phyloP scores from a whole-genome alignment of 2,888 invertebrate species.

The Dolichomitus sp. region DNA sequence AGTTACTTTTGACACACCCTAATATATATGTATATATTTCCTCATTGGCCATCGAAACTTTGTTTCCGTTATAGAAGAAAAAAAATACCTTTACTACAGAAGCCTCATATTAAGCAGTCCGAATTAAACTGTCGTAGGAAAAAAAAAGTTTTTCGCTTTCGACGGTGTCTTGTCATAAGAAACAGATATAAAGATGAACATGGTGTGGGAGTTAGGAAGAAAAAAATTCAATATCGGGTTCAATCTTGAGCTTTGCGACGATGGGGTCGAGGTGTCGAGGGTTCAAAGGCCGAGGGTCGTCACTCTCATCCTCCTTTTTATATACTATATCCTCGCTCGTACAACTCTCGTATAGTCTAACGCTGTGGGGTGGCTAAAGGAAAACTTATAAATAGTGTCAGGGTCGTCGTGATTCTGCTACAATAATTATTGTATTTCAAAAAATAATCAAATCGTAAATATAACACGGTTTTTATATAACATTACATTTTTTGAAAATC shows the following conservation, averaged over 20 bases:
- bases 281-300: slow-evolving; percentile 71
- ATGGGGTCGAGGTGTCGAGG: slow-evolving; percentile 72
- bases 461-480: background rate
- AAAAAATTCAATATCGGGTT: slow-evolving; percentile 77
- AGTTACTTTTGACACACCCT: background rate
- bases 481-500: too few relatives aligned
- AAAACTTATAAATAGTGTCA: slow-evolving; percentile 51
- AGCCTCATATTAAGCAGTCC: slow-evolving; percentile 15
- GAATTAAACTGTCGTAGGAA: slow-evolving; percentile 35
- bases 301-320: slow-evolving; percentile 50
- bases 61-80: slow-evolving; percentile 5
- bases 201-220: background rate
- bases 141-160: slow-evolving; percentile 22
- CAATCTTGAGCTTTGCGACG: slow-evolving; percentile 74
- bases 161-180: background rate
- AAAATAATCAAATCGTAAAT: background rate
- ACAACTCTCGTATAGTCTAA: slow-evolving; percentile 31
- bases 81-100: slow-evolving; percentile 7
- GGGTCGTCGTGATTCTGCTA: slow-evolving; percentile 23
- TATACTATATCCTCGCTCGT: slow-evolving; percentile 22
- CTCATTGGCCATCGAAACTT: background rate
- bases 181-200: slow-evolving; percentile 18
- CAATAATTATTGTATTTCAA: slow-evolving; percentile 10
- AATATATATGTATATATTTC: background rate
- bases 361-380: background rate